Evolutionary conservation across 2,113 vertebrate genomes (phyloP), one percentile per base, ranked within the genome.

Genomic region (Pimephales promelas): DNA sequence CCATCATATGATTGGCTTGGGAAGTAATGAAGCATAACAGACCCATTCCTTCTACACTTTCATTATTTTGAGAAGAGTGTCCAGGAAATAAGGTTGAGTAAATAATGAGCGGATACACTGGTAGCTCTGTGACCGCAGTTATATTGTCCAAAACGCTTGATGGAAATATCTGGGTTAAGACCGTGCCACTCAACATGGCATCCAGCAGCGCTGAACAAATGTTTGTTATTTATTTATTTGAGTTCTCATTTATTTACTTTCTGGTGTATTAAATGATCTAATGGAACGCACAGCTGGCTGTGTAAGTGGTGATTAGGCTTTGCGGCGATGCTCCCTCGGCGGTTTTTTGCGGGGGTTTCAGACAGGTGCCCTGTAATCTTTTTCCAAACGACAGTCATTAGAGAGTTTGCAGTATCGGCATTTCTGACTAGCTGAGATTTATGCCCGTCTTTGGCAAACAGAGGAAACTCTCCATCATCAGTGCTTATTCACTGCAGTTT

Each of bases 381-480:
- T 89, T 10, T 83, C 88, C 88, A 92, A 92, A 92, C 88, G 85
- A 26, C 80, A 83, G 87, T 91, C 90, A 92, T 91, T 86, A 89
- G 82, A 79, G 84, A 86, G 86, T 90, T 91, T 92, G 87, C 90
- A 11, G 16, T 91, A 91, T 90, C 64, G 83, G 89, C 88, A 79
- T 79, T 83, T 83, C 82, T 86, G 87, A 86, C 90, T 79, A 70
- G 80, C 83, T 64, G 82, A 83, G 83, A 89, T 88, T 90, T 86
- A 73, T 64, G 6, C 66, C 73, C 24, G 34, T 49, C 26, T 68
- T 81, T 54, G 62, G 74, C 74, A 86, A 88, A 82, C 6, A 22
- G 47, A 87, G 64, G 34, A 45, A 52, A 88, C 45, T 81, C 22
- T 70, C 28, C 0, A 28, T 81, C 79, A 71, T 52, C 49, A 79